phyloP scores from a whole-genome alignment of 2,113 vertebrate genomes.

The Bothrops jararaca region DNA sequence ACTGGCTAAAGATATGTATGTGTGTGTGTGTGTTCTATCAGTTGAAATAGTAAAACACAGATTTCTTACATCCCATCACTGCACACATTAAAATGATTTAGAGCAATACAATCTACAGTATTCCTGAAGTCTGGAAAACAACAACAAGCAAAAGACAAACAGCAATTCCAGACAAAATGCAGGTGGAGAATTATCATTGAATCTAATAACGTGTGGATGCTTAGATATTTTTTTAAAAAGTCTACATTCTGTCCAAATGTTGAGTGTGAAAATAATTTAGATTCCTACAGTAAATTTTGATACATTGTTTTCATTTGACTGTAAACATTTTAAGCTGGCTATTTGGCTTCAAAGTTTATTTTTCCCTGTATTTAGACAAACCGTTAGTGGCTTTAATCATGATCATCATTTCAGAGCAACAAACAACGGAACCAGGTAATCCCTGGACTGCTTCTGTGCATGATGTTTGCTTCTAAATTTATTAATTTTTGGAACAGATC shows the following conservation, averaged over 20 bases:
- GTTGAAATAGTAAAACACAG: neutral
- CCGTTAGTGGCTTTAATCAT: neutral
- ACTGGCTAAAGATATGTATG: neutral
- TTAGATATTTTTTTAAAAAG: neutral
- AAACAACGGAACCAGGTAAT: neutral
- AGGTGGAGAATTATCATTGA: neutral
- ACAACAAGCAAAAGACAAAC: neutral
- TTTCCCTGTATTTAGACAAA: neutral
- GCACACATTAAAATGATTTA: neutral
- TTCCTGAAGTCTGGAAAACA: neutral
- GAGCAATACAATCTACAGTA: neutral
- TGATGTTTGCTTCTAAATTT: neutral
- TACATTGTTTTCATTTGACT: neutral
- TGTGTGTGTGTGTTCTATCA: neutral
- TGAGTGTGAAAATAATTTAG: neutral
- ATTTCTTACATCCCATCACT: neutral
- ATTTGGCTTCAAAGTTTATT: neutral
- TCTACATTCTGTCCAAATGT: neutral
- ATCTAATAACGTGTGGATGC: neutral
- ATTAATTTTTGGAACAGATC: neutral
- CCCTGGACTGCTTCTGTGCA: neutral
- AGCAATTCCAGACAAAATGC: neutral
- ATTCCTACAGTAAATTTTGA: neutral
- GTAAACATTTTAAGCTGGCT: neutral
- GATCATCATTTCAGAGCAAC: neutral